A percentile compares a stretch with the other conserved stretches of the same genome.
Evolutionary conservation across 2,113 vertebrate species (phyloP).

Genomic region (Thalassoma bifasciatum): DNA sequence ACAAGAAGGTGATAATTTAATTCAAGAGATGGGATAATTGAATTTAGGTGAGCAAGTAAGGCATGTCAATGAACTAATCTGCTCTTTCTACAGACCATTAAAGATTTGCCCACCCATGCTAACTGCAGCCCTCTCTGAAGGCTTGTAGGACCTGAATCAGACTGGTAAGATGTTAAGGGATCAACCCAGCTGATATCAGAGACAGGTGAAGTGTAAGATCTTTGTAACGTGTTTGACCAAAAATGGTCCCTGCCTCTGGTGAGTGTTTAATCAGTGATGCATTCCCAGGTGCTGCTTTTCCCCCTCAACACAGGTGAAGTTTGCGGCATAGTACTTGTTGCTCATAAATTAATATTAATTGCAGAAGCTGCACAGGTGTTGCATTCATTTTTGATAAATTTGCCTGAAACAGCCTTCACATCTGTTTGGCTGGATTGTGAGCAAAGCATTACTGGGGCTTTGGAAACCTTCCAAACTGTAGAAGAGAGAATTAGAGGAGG

Average conservation of each 20-base stretch:
- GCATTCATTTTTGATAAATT: slow-evolving; percentile 19
- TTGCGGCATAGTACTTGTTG: background rate
- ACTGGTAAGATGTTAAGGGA: slow-evolving; percentile 38
- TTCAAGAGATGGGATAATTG: slow-evolving; percentile 68
- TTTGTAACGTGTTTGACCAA: background rate
- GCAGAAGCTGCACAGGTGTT: slow-evolving; percentile 18
- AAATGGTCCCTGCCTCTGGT: background rate
- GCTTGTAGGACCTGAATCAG: slow-evolving; percentile 28
- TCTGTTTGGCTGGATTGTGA: slow-evolving; percentile 15
- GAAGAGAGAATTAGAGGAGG: slow-evolving; percentile 56
- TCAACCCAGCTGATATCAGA: slow-evolving; percentile 14
- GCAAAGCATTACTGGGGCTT: background rate
- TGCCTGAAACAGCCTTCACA: slow-evolving; percentile 16
- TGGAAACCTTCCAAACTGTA: slow-evolving; percentile 43
- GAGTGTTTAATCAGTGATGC: background rate
- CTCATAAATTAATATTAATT: slow-evolving; percentile 35
- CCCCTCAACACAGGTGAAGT: background rate
- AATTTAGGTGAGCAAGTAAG: slow-evolving; percentile 69
- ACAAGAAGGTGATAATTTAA: slow-evolving; percentile 70
- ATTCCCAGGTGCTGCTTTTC: background rate
- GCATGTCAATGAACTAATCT: slow-evolving; percentile 77
- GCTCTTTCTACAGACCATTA: slow-evolving; percentile 75
- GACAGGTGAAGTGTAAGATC: background rate
- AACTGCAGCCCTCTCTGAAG: slow-evolving; percentile 52
- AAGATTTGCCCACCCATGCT: slow-evolving; percentile 67